Evolutionary conservation across 2,113 vertebrate species (phyloP).

Genomic region (Seriola quinqueradiata): DNA sequence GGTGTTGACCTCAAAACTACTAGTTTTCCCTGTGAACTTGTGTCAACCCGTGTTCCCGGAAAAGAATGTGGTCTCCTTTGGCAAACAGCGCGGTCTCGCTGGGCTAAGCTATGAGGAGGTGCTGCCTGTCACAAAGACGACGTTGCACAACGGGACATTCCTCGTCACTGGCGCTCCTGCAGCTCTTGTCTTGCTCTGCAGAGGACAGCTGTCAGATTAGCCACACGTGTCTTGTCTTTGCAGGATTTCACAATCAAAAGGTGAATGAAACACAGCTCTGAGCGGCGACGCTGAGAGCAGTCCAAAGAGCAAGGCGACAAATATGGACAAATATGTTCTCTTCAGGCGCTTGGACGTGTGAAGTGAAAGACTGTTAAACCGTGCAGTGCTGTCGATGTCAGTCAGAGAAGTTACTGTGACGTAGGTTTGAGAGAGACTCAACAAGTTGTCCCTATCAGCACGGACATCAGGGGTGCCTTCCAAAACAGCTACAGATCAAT

Average conservation of each 20-base stretch:
- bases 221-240: constrained; percentile 31
- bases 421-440: background rate
- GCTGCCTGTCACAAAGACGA: constrained; percentile 47
- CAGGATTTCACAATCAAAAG: constrained; percentile 28
- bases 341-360: background rate
- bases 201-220: constrained; percentile 51
- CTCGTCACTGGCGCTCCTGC: constrained; percentile 9
- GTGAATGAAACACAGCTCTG: background rate
- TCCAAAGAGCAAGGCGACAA: background rate
- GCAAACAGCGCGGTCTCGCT: constrained; percentile 40
- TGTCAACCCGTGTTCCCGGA: constrained; percentile 33
- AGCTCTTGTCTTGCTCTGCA: constrained; percentile 2
- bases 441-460: background rate
- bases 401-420: background rate
- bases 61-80: constrained; percentile 50
- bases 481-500: background rate
- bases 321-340: constrained; percentile 12
- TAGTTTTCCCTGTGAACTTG: constrained; percentile 40
- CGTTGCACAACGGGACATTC: constrained; percentile 62
- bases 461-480: background rate
- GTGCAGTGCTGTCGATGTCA: background rate
- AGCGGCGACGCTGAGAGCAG: constrained; percentile 5
- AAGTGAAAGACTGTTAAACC: background rate
- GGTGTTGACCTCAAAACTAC: constrained; percentile 61
- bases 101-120: constrained; percentile 38